Percentiles rank a stretch among this genome's conserved stretches.
These are phyloP conservation scores for Agriopis marginaria DNA, from an alignment of 2,888 invertebrate species.

Conservation along the genomic window DNA sequence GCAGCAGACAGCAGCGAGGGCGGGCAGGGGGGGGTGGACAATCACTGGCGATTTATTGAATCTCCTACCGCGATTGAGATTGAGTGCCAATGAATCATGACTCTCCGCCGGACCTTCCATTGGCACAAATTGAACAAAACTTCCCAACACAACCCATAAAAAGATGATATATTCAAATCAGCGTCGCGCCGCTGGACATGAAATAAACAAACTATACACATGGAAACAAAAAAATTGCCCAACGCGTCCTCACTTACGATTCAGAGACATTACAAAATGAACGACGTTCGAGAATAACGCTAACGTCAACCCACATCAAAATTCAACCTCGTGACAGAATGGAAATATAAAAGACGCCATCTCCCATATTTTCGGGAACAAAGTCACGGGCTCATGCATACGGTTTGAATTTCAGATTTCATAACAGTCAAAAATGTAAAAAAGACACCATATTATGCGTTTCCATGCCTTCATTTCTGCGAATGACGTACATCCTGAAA, in stretches of 20 bases:
- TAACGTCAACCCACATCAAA: slow-evolving; percentile 76
- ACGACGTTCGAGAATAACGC: slow-evolving; percentile 55
- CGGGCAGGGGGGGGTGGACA: slow-evolving; percentile 55
- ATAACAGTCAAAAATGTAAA: slow-evolving; percentile 35
- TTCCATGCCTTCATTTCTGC: neutral
- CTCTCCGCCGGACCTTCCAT: slow-evolving; percentile 57
- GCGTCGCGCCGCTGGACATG: neutral
- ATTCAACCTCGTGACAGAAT: slow-evolving; percentile 55
- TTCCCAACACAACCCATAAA: slow-evolving; percentile 49
- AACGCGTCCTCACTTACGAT: slow-evolving; percentile 64
- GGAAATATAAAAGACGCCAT: slow-evolving; percentile 60
- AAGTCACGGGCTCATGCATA: slow-evolving; percentile 56
- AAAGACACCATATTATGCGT: neutral
- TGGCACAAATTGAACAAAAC: slow-evolving; percentile 72
- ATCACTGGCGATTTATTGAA: slow-evolving; percentile 69
- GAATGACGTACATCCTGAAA: neutral
- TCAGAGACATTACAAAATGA: slow-evolving; percentile 66
- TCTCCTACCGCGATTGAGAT: slow-evolving; percentile 65
- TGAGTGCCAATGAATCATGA: slow-evolving; percentile 69
- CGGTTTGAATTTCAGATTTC: slow-evolving; percentile 62
- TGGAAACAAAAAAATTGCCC: slow-evolving; percentile 56
- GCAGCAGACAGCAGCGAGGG: slow-evolving; percentile 3
- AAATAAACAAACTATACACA: slow-evolving; percentile 36
- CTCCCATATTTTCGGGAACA: slow-evolving; percentile 56
- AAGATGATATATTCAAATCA: slow-evolving; percentile 59